A percentile compares a stretch with the other conserved stretches of the same genome.
phyloP scores from a whole-genome alignment of 2,113 vertebrate species.

The Microcebus lehilahytsara region DNA sequence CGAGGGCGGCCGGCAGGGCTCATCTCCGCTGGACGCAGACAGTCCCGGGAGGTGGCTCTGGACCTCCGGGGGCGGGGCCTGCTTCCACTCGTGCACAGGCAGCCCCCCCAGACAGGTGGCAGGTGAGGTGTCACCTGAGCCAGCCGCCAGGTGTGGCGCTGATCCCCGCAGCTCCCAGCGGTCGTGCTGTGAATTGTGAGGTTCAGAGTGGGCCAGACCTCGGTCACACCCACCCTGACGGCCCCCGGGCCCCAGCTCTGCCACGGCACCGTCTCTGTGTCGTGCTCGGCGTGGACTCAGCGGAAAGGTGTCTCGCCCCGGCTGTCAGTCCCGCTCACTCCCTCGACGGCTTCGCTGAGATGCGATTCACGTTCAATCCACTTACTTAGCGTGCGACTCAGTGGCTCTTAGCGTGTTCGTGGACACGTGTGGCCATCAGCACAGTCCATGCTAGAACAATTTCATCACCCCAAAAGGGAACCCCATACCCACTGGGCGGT shows the following conservation, averaged over 20 bases:
- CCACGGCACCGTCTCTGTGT: too few species aligned
- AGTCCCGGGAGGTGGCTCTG: not conserved
- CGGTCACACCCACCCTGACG: too few species aligned
- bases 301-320: accelerated
- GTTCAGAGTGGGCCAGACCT: not conserved
- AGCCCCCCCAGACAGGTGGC: accelerated
- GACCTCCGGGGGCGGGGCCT: too few species aligned
- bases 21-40: too few species aligned
- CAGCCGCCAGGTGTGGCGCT: accelerated
- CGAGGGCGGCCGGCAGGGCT: not conserved
- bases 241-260: too few species aligned
- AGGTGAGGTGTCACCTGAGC: accelerated
- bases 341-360: too few species aligned
- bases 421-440: accelerated
- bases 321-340: not conserved
- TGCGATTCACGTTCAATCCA: accelerated
- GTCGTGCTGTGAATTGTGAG: not conserved
- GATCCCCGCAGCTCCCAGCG: accelerated
- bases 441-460: not conserved
- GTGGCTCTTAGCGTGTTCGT: not conserved
- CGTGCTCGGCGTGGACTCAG: not conserved
- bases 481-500: not conserved
- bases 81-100: too few species aligned
- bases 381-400: not conserved
- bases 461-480: too few species aligned